Base-by-base conservation (phyloP, 1,140 invertebrate species). In the Nylanderia fulva region DNA sequence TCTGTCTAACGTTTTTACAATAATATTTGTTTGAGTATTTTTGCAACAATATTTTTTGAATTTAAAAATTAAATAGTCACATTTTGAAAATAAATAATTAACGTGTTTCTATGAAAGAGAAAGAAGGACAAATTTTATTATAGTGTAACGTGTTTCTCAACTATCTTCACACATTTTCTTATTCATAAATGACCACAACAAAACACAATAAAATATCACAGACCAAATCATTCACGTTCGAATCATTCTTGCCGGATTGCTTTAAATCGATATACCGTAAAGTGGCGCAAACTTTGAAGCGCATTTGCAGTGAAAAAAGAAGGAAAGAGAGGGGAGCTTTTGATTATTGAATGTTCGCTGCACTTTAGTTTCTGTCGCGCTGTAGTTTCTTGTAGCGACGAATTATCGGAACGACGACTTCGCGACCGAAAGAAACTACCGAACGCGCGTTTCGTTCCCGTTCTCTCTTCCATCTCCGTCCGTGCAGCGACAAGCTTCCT, bases 351-450 rank as follows among this genome's bases (percentile, higher is more conserved):
- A 79, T 64, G 29, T 39, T 68, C 45, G 45, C 21, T n/a, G 39
- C 42, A 58, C 58, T 88, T 88, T 80, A 76, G 36, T 60, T 69
- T 15, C 45, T 48, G 45, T 48, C 61, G 21, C 52, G 45, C 13
- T 24, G 48, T 39, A 66, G 63, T 76, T 88, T 88, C 68, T 88
- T 88, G 76, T 72, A 45, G 54, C 4, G 36, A 45, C 36, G 71
- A 79, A 79, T 68, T 79, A 83, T 87, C 74, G 85, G 79, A 77
- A 83, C 60, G 36, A 58, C 85, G 79, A 58, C 86, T 61, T 61
- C 0, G 48, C 24, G 54, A 64, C 21, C 29, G 56, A 56, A 77
- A 83, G 74, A 87, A 85, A 69, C 56, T 80, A 66, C 60, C 24
- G 75, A 85, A 77, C 52, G 42, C 42, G 42, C 45, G 33, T 80